Percentiles rank a stretch among this genome's conserved stretches.
Evolutionary conservation across 2,888 invertebrate species (phyloP).

Genomic region (Drosophila mimica): DNA sequence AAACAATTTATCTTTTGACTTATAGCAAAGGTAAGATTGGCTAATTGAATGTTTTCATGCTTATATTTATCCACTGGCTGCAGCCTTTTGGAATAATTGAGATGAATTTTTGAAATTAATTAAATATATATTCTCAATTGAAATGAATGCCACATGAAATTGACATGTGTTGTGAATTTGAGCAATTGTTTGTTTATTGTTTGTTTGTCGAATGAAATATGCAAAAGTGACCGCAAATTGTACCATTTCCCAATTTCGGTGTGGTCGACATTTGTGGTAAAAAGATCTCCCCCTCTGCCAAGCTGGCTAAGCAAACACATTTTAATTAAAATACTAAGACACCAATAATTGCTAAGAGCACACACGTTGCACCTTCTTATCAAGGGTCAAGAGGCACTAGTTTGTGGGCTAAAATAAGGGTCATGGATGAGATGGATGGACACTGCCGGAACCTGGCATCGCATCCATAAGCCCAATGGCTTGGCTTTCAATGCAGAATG

Average conservation of each 20-base stretch:
- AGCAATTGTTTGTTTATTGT: conserved; percentile 13
- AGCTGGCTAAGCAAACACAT: conserved; percentile 61
- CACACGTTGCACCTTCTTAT: conserved; percentile 1
- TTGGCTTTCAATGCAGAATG: conserved; percentile 42
- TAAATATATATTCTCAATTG: conserved; percentile 5
- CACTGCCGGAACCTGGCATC: conserved; percentile 7
- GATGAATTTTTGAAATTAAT: conserved; percentile 5
- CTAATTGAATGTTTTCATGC: neutral
- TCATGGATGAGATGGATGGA: conserved; percentile 11
- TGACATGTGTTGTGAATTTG: conserved; percentile 14
- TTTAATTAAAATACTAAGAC: conserved; percentile 79
- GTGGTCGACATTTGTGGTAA: conserved; percentile 51
- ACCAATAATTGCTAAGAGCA: conserved; percentile 65
- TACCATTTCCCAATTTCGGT: conserved; percentile 34
- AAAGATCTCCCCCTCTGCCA: conserved; percentile 8
- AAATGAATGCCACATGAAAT: conserved; percentile 14
- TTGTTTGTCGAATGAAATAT: conserved; percentile 18
- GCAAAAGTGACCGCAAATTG: conserved; percentile 46
- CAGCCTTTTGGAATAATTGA: neutral
- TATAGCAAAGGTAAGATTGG: too few relatives aligned
- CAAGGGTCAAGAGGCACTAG: neutral
- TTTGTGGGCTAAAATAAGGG: conserved; percentile 32
- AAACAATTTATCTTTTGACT: neutral
- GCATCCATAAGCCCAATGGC: conserved; percentile 52
- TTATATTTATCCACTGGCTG: neutral